Evolutionary conservation across 2,797 vertebrate species (phyloP), one percentile per base, ranked within the genome.

Genomic region (Choloepus didactylus): DNA sequence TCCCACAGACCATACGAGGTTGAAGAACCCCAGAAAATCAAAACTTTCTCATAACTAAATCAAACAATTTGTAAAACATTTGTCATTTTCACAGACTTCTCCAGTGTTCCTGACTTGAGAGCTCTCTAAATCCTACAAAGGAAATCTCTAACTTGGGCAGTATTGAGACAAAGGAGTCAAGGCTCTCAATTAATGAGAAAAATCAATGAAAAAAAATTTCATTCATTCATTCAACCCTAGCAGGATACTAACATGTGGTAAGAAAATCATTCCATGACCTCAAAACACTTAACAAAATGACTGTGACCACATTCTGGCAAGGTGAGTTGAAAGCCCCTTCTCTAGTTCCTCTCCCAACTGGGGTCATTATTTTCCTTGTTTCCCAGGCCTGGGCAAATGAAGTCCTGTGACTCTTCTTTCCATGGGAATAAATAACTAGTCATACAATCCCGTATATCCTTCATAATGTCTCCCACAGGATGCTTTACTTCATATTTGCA

Each of bases 31-130:
- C 79, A 18, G 5, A 23, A 46, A 69, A 25, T 76, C 29, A 27
- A 51, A 85, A 25, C 11, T 41, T 90, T 85, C 7, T 23, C 8
- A n/a, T 88, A 49, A 85, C 31, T 49, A 84, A 92, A 89, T 62
- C 56, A 88, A 73, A 84, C 0, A 44, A 64, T 59, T 31, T n/a
- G 9, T 35, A 59, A 46, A 77, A 44, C 5, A 31, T 56, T 90
- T 85, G 59, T 25, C 59, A 60, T 27, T 25, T 19, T 21, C n/a
- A 72, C 5, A 73, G 19, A 51, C 35, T 46, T 67, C 4, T 4
- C 5, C 41, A n/a, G 8, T 72, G 70, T 85, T 90, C 41, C 49
- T 56, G 23, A 85, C 7, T 44, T 66, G 31, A 38, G 12, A 70
- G 27, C 5, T 88, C 69, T 21, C 44, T 83, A 62, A 73, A 83